phyloP scores from a whole-genome alignment of 2,888 invertebrate species.

The Dorcus parallelipipedus region DNA sequence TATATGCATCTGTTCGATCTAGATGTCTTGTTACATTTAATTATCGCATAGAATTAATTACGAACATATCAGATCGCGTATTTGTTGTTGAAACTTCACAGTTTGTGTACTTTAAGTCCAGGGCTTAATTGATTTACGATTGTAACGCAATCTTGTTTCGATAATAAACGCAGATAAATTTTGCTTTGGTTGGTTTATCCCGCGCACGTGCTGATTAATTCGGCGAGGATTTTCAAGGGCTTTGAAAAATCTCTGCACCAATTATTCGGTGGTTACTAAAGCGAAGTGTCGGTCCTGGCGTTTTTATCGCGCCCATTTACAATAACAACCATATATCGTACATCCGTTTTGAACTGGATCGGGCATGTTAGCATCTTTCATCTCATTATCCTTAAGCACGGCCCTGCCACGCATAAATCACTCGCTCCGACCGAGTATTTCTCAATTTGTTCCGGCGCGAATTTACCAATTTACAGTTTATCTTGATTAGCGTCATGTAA shows the following conservation, averaged over 20 bases:
- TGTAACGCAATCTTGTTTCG: conserved; percentile 2
- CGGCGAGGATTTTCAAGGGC: not conserved
- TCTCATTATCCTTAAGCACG: conserved; percentile 21
- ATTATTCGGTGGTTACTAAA: not conserved
- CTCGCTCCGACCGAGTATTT: conserved; percentile 34
- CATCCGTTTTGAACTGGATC: not conserved
- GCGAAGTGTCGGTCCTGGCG: not conserved
- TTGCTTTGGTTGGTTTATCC: not conserved
- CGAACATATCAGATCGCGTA: not conserved
- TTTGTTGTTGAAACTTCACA: not conserved
- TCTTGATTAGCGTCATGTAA: conserved; percentile 34
- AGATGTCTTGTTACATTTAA: not conserved
- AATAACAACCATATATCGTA: conserved; percentile 1
- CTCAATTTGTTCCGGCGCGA: conserved; percentile 38
- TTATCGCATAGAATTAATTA: not conserved
- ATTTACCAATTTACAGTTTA: conserved; percentile 39
- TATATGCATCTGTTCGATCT: not conserved
- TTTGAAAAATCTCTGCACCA: not conserved
- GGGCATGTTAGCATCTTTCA: conserved; percentile 17
- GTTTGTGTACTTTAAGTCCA: not conserved
- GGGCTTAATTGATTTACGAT: not conserved
- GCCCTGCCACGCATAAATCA: conserved; percentile 32
- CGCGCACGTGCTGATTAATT: not conserved
- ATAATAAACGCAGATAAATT: conserved; percentile 1
- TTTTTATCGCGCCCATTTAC: not conserved